Conservation (phyloP, 2,888 invertebrate genomes). For the Stenurella melanura region DNA sequence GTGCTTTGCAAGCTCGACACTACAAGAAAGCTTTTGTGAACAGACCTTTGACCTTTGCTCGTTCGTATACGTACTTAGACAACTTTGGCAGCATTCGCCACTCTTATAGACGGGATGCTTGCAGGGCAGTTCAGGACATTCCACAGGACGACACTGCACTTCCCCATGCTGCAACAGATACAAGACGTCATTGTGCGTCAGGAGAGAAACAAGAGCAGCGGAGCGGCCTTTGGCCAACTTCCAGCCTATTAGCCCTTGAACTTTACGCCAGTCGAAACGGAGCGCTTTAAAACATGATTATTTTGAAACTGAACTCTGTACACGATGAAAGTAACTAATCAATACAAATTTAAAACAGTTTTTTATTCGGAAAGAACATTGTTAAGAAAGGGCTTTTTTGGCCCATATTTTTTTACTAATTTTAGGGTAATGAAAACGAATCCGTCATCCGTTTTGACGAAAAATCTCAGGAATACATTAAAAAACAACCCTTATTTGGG, state of each 20-base stretch:
- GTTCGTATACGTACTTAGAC: constrained; percentile 82
- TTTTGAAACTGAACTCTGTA: too few species aligned
- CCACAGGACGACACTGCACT: constrained; percentile 87
- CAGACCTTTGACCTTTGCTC: constrained; percentile 26
- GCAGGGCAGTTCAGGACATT: constrained; percentile 86
- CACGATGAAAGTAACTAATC: too few species aligned
- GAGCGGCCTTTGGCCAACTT: neutral
- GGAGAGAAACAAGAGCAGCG: neutral
- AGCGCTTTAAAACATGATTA: too few species aligned
- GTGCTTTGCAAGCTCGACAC: neutral
- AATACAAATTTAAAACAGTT: too few species aligned
- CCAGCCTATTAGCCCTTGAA: neutral
- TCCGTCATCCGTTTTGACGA: too few species aligned
- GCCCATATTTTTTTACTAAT: too few species aligned
- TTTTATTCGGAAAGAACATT: too few species aligned
- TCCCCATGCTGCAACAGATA: constrained; percentile 82
- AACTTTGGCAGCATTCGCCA: constrained; percentile 90
- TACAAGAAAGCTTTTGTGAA: constrained; percentile 35
- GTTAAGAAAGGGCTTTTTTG: too few species aligned
- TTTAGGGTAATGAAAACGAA: too few species aligned
- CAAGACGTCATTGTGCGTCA: neutral
- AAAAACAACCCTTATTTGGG: too few species aligned
- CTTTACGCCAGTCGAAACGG: too few species aligned
- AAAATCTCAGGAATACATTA: too few species aligned
- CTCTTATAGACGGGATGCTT: constrained; percentile 86